Evolutionary conservation across 1,140 invertebrate genomes (phyloP).

Genomic region (Hetaerina americana): DNA sequence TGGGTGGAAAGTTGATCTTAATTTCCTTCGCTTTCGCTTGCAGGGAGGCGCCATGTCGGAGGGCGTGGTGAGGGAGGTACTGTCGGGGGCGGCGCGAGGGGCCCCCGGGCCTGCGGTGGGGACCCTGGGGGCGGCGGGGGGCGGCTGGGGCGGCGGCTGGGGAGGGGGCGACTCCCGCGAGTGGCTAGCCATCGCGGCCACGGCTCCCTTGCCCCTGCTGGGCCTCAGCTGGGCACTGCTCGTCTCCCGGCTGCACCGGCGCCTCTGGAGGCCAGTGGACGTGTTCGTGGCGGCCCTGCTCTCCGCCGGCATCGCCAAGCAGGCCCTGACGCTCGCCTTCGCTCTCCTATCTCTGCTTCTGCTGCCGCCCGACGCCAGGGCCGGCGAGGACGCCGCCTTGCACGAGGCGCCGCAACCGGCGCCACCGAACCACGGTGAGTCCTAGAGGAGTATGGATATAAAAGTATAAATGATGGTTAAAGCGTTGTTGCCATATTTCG

Average conservation of each 20-base stretch:
- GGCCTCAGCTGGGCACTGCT: conserved; percentile 33
- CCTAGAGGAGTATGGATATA: no score
- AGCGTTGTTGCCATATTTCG: no score
- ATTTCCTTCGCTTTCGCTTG: background rate
- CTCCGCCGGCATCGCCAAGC: conserved; percentile 32
- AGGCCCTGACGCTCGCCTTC: conserved; percentile 32
- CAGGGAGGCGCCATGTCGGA: background rate
- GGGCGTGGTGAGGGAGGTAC: background rate
- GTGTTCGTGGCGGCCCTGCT: conserved; percentile 37
- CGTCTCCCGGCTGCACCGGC: conserved; percentile 37
- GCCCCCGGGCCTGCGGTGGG: background rate
- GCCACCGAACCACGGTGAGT: no score
- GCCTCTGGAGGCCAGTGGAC: conserved; percentile 37
- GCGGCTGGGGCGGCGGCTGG: background rate
- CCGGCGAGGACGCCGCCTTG: conserved; percentile 9
- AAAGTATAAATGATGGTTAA: no score
- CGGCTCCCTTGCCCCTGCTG: conserved; percentile 35
- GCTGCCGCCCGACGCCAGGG: conserved; percentile 17
- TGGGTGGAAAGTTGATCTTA: no score
- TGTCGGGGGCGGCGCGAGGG: background rate
- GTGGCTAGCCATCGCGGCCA: conserved; percentile 35
- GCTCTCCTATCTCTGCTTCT: conserved; percentile 35
- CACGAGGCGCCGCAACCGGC: no score
- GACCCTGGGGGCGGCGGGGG: background rate
- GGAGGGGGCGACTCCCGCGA: background rate